Evolutionary conservation across 1,140 invertebrate genomes (phyloP).

Genomic region (Contarinia nasturtii): DNA sequence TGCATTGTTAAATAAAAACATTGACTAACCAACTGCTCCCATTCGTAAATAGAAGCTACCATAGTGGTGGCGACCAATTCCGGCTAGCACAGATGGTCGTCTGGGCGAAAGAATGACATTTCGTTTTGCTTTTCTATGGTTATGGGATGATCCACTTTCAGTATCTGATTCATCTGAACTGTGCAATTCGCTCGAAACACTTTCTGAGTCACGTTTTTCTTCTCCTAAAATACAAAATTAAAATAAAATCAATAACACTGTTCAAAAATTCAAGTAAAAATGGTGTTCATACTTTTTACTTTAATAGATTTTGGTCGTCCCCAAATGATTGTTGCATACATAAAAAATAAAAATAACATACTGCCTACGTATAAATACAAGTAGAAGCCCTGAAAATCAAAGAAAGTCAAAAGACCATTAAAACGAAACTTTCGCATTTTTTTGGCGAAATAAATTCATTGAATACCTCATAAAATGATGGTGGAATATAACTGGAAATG

Average conservation of each 20-base stretch:
- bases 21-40: conserved; percentile 65
- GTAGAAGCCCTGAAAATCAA: conserved; percentile 50
- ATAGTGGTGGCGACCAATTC: conserved; percentile 46
- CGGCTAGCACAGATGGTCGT: conserved; percentile 25
- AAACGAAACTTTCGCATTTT: too few species aligned
- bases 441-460: too few species aligned
- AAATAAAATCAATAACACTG: too few species aligned
- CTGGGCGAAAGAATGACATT: conserved; percentile 19
- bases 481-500: conserved; percentile 77
- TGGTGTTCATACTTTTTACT: conserved; percentile 20
- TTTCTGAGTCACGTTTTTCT: neutral
- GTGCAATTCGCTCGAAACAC: conserved; percentile 12
- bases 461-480: conserved; percentile 67
- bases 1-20: neutral
- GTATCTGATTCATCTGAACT: conserved; percentile 32
- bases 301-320: conserved; percentile 29
- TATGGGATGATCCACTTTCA: conserved; percentile 26
- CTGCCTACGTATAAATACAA: conserved; percentile 77
- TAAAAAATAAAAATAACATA: conserved; percentile 71
- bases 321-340: conserved; percentile 57
- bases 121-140: conserved; percentile 23
- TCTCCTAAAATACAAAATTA: neutral
- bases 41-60: conserved; percentile 85
- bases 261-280: too few species aligned
- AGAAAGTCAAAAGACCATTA: too few species aligned